Evolutionary conservation across 2,113 vertebrate species (phyloP).

Genomic region (Orthonyx spaldingii): DNA sequence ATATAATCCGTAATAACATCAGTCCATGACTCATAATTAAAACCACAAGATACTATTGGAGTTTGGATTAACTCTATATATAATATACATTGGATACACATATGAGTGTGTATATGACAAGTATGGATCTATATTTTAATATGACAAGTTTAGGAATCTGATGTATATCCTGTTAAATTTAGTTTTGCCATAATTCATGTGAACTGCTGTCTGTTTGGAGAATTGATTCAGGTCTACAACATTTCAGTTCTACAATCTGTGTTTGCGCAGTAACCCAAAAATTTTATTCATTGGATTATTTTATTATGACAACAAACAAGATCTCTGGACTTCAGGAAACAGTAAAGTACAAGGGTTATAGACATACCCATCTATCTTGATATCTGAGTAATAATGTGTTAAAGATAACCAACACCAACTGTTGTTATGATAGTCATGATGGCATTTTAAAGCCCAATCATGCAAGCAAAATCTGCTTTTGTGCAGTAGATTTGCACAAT

Average conservation of each 20-base stretch:
- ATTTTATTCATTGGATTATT: not conserved
- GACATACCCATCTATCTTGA: not conserved
- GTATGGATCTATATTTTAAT: not conserved
- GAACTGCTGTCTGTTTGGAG: not conserved
- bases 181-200: not conserved
- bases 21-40: not conserved
- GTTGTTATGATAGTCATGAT: conserved; percentile 32
- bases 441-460: conserved; percentile 22
- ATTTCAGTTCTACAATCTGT: not conserved
- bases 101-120: not conserved
- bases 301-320: not conserved
- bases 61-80: not conserved
- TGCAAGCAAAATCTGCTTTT: conserved; percentile 58
- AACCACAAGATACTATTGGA: not conserved
- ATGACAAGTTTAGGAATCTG: not conserved
- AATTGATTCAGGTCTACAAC: not conserved
- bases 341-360: not conserved
- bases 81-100: not conserved
- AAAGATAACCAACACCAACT: conserved; percentile 13
- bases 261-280: not conserved
- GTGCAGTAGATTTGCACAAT: conserved; percentile 15
- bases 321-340: not conserved
- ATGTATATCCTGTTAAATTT: not conserved
- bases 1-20: not conserved
- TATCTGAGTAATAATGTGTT: not conserved